Percentiles rank a stretch among this genome's conserved stretches.
phyloP scores from a whole-genome alignment of 2,888 invertebrate genomes.

The Tiliacea aurago region DNA sequence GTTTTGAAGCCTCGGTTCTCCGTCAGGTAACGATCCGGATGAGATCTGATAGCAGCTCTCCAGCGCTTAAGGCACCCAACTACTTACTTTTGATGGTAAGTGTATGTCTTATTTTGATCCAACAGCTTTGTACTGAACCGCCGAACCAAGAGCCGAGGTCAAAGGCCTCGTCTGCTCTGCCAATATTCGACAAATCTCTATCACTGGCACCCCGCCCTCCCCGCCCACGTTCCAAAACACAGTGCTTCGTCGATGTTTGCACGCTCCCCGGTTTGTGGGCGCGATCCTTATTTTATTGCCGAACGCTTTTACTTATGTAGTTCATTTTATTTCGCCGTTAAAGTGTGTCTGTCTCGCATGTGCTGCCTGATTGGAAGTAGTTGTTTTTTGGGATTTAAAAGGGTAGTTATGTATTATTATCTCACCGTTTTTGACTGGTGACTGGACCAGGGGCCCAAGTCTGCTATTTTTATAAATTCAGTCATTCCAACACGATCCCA shows the following conservation, averaged over 20 bases:
- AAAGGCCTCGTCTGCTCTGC: not conserved
- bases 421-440: not conserved
- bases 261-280: slow-evolving; percentile 82
- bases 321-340: slow-evolving; percentile 77
- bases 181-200: slow-evolving; percentile 43
- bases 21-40: no score
- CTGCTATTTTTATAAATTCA: no score
- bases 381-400: slow-evolving; percentile 16
- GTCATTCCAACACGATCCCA: no score
- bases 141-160: no score
- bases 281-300: slow-evolving; percentile 84
- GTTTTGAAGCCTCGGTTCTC: no score
- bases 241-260: slow-evolving; percentile 79
- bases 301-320: slow-evolving; percentile 76
- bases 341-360: slow-evolving; percentile 50
- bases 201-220: slow-evolving; percentile 61
- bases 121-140: not conserved
- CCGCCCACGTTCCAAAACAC: slow-evolving; percentile 76
- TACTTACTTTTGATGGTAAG: no score
- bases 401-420: not conserved
- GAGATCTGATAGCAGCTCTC: no score
- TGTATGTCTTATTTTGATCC: not conserved
- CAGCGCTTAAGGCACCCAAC: no score
- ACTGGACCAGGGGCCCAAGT: no score
- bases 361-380: slow-evolving; percentile 35